Base-by-base conservation (phyloP, 2,113 vertebrate genomes). In the Sclerurus mexicanus region DNA sequence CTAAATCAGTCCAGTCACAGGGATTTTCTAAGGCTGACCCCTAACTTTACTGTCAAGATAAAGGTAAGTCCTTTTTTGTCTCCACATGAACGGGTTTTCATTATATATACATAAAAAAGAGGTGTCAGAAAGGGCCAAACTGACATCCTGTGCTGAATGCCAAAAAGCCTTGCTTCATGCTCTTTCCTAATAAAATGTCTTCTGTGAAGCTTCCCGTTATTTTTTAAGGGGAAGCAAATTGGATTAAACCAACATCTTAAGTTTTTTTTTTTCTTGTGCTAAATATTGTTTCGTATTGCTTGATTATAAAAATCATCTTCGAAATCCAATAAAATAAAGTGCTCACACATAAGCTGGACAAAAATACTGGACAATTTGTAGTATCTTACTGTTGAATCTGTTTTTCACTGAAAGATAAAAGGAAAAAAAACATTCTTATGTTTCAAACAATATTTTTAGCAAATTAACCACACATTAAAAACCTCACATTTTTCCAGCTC, bases 401-500 rank as follows among this genome's bases (percentile, higher is more conserved):
- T 68, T 92, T 92, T 91, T 64, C 58, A 68, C 73, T 76, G 74
- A 56, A 91, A 96, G 84, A 91, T 95, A 58, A 94, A 97, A 91
- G 80, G 24, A 84, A 90, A 87, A 87, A 93, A 87, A 79, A 35
- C 9, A 64, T 55, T 77, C 47, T 78, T 82, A 33, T 40, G n/a
- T 73, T 92, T 96, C 81, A 77, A 95, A 75, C 52, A 85, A 66
- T 91, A 93, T 93, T 96, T 95, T 95, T 95, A 95, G 89, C 37
- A 92, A 94, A 95, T 93, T 95, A 94, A 95, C 84, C 60, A 82
- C 87, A 85, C 37, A 89, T 89, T 95, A 94, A 95, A 97, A 77
- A 23, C 7, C 20, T 60, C 52, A 50, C 3, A 92, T 92, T 82
- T 89, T 96, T 91, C 74, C 87, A 91, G 30, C 53, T 78, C 55